phyloP scores from a whole-genome alignment of 2,797 vertebrate genomes.

The Falco rusticolus region DNA sequence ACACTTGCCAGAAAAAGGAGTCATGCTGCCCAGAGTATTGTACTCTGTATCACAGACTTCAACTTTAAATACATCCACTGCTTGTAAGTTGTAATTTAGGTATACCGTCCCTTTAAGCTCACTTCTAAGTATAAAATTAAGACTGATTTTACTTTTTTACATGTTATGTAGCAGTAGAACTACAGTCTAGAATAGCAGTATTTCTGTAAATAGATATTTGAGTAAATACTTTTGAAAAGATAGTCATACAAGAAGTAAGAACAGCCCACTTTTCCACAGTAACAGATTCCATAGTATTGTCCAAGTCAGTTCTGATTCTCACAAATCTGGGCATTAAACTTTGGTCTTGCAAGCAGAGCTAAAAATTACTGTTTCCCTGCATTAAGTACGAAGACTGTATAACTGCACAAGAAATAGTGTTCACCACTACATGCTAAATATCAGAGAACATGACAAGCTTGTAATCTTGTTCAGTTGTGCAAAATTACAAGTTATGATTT shows the following conservation, averaged over 20 bases:
- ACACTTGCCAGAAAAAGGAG: background rate
- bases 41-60: background rate
- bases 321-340: background rate
- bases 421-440: background rate
- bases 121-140: background rate
- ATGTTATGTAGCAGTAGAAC: background rate
- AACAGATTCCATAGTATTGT: background rate
- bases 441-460: background rate
- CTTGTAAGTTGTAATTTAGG: background rate
- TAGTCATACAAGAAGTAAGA: background rate
- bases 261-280: background rate
- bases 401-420: background rate
- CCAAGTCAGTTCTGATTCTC: background rate
- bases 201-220: background rate
- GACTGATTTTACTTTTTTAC: background rate
- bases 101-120: background rate
- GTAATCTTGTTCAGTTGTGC: background rate
- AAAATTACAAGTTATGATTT: background rate
- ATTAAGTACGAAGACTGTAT: background rate
- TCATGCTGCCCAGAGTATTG: background rate
- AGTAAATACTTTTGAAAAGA: background rate
- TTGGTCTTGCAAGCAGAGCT: background rate
- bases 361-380: background rate
- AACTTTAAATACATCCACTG: background rate
- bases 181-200: background rate